phyloP scores from a whole-genome alignment of 1,140 invertebrate genomes.

The Ditylenchus dipsaci region DNA sequence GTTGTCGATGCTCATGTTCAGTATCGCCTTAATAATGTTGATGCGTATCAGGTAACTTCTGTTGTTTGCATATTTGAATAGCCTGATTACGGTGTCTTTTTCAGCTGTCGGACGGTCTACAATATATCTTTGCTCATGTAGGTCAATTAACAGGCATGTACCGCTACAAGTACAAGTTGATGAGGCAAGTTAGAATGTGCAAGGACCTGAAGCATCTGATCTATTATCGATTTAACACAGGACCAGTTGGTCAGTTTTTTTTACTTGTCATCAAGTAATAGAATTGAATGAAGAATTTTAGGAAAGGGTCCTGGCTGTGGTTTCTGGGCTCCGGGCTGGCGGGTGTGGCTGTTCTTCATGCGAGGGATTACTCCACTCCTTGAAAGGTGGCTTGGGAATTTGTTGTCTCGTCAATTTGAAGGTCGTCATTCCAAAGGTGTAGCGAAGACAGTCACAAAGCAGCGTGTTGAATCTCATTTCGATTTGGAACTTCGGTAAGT shows the following conservation, averaged over 20 bases:
- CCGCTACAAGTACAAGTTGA: constrained; percentile 82
- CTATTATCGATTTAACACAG: constrained; percentile 98
- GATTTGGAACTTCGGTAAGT: constrained; percentile 83
- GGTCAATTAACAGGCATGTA: constrained; percentile 99
- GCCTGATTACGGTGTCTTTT: constrained; percentile 17
- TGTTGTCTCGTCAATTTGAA: constrained; percentile 95
- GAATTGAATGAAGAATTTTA: constrained; percentile 61
- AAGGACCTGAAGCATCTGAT: constrained; percentile 99
- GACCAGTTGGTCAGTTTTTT: constrained; percentile 59
- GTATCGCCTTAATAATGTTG: constrained; percentile 96
- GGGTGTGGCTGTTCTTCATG: constrained; percentile 99
- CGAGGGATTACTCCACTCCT: constrained; percentile 93
- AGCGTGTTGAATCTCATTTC: constrained; percentile 97
- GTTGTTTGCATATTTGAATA: background rate
- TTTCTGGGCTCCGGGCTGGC: constrained; percentile 97
- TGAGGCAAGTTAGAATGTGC: constrained; percentile 99
- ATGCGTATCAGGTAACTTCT: constrained; percentile 74
- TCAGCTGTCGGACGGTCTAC: constrained; percentile 93
- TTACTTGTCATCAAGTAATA: background rate
- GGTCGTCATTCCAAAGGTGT: constrained; percentile 97
- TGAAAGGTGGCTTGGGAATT: constrained; percentile 94
- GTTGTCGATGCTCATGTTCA: constrained; percentile 99
- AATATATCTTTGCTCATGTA: constrained; percentile 98
- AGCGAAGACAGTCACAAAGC: constrained; percentile 98
- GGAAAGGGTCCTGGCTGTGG: constrained; percentile 98